Percentiles rank a stretch among this genome's conserved stretches.
phyloP scores from a whole-genome alignment of 2,888 invertebrate genomes.

The Ferdinandea cuprea region DNA sequence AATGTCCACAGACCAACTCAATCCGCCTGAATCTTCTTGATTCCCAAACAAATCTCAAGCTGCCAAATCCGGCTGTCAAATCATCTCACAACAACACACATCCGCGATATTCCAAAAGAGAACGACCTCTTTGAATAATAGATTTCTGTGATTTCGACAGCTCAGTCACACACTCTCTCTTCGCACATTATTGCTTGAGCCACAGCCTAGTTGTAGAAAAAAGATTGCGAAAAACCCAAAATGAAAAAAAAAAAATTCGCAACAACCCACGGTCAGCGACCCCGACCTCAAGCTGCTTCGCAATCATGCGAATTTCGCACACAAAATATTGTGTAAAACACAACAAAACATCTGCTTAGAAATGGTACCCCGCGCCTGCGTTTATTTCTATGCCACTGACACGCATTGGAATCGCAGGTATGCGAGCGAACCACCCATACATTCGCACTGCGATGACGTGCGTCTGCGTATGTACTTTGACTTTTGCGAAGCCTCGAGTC shows the following conservation, averaged over 20 bases:
- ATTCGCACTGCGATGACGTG: too few species aligned
- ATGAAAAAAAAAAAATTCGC: conserved; percentile 45
- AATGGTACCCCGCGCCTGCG: not conserved
- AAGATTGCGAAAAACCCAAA: conserved; percentile 4
- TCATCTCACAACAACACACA: conserved; percentile 9
- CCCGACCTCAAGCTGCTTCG: conserved; percentile 23
- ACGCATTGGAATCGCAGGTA: conserved; percentile 33
- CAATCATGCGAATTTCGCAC: conserved; percentile 47
- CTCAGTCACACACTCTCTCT: conserved; percentile 40
- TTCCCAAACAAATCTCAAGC: conserved; percentile 40
- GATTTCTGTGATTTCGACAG: conserved; percentile 43
- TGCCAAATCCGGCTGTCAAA: conserved; percentile 45
- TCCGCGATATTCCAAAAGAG: conserved; percentile 4
- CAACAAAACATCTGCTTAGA: conserved; percentile 12
- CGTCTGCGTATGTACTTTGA: conserved; percentile 30
- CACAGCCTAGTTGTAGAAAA: conserved; percentile 10
- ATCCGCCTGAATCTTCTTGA: conserved; percentile 35
- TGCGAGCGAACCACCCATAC: not conserved
- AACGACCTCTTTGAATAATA: conserved; percentile 61
- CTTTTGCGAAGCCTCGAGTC: conserved; percentile 23
- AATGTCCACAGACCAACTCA: conserved; percentile 30
- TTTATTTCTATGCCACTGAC: not conserved
- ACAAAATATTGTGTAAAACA: conserved; percentile 20
- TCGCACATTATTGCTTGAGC: conserved; percentile 1
- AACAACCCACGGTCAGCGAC: conserved; percentile 49